Evolutionary conservation across 30 jellyfish, hydroid and myxozoan genomes (phyloP).

Genomic region (Hydra vulgaris): DNA sequence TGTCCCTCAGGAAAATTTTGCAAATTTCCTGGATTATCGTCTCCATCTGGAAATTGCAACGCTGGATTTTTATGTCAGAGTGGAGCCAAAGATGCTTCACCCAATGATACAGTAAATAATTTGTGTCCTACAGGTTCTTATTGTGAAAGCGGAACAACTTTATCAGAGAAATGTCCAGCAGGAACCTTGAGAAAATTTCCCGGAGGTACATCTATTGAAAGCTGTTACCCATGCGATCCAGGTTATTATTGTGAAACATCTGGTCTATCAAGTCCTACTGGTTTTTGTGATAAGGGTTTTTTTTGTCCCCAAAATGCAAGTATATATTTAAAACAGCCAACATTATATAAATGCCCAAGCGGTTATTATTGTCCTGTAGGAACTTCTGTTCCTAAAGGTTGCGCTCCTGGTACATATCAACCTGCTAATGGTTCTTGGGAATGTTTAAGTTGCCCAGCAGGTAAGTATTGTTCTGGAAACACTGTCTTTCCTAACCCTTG

Average conservation of each 20-base stretch:
- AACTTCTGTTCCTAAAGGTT: constrained; percentile 79
- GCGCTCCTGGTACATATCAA: constrained; percentile 87
- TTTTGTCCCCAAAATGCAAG: constrained; percentile 77
- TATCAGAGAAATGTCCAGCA: constrained; percentile 73
- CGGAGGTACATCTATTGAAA: constrained; percentile 58
- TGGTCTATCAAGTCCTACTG: constrained; percentile 65
- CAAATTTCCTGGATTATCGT: constrained; percentile 39
- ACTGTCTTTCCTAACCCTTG: constrained; percentile 65
- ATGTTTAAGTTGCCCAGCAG: constrained; percentile 72
- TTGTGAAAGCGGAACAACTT: constrained; percentile 51
- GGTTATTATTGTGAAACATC: constrained; percentile 70
- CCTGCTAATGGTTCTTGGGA: constrained; percentile 46
- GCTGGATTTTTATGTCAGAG: constrained; percentile 70
- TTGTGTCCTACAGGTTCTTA: constrained; percentile 75
- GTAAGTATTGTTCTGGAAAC: constrained; percentile 67
- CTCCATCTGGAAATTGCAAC: constrained; percentile 66
- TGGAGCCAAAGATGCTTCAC: constrained; percentile 64
- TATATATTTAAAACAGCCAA: constrained; percentile 30
- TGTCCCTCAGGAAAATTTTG: constrained; percentile 88
- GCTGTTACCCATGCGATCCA: constrained; percentile 86
- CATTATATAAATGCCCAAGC: constrained; percentile 59
- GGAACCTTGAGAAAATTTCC: constrained; percentile 70
- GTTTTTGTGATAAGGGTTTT: constrained; percentile 68
- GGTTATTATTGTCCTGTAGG: constrained; percentile 80
- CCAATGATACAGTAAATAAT: constrained; percentile 29